Conservation (phyloP, 2,888 invertebrate genomes). For the Monopis laevigella region DNA sequence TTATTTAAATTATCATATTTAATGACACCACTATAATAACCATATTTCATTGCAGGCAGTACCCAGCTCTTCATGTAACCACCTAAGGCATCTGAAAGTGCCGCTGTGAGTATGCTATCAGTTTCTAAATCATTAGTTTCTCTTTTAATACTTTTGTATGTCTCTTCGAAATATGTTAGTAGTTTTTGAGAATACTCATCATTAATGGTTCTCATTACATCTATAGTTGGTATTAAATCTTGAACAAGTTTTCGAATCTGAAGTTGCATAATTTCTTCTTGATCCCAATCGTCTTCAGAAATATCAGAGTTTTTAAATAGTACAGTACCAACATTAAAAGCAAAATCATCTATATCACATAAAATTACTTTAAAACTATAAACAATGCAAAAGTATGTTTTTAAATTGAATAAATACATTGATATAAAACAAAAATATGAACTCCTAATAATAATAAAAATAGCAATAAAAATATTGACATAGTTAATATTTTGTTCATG, state of each 20-base stretch:
- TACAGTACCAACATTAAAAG: conserved; percentile 43
- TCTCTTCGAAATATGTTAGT: conserved; percentile 32
- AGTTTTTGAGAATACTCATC: conserved; percentile 31
- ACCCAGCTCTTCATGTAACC: conserved; percentile 70
- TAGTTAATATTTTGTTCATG: no score
- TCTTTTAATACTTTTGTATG: conserved; percentile 30
- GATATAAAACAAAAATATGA: conserved; percentile 30
- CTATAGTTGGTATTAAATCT: conserved; percentile 32
- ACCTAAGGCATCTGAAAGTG: conserved; percentile 61
- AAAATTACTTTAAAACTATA: no score
- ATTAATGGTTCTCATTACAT: conserved; percentile 27
- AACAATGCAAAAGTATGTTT: no score
- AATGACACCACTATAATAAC: conserved; percentile 71
- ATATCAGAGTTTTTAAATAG: conserved; percentile 33
- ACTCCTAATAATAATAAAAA: no score
- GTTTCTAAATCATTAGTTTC: conserved; percentile 26
- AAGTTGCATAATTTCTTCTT: conserved; percentile 30
- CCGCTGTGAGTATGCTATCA: conserved; percentile 33
- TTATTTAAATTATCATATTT: conserved; percentile 62
- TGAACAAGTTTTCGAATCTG: conserved; percentile 40
- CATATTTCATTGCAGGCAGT: conserved; percentile 66
- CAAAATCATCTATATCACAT: conserved; percentile 17
- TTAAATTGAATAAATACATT: no score
- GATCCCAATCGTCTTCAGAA: conserved; percentile 31
- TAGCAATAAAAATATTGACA: no score